A percentile compares a stretch with the other conserved stretches of the same genome.
These are phyloP conservation scores for Chorisops tibialis DNA, from an alignment of 2,888 invertebrate genomes.

Conservation along the genomic window DNA sequence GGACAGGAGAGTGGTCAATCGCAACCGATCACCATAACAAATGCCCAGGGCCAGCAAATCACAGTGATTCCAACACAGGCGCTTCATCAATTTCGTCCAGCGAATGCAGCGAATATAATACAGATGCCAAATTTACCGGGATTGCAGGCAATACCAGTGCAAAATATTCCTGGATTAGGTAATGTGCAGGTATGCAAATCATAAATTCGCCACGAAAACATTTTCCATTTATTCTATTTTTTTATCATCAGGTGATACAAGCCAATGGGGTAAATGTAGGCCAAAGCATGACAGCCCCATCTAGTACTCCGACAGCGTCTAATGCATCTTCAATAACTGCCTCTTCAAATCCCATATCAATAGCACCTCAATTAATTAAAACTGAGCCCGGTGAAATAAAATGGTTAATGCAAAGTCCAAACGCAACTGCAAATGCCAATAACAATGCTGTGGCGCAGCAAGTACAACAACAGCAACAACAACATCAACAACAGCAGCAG, in stretches of 20 bases:
- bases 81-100: constrained; percentile 52
- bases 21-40: constrained; percentile 70
- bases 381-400: constrained; percentile 47
- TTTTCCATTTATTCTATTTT: constrained; percentile 41
- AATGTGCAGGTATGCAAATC: constrained; percentile 67
- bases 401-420: constrained; percentile 32
- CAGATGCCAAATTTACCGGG: constrained; percentile 48
- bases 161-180: constrained; percentile 73
- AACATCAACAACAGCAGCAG: constrained; percentile 41
- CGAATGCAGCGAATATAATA: constrained; percentile 41
- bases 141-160: constrained; percentile 44
- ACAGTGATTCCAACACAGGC: constrained; percentile 76
- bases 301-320: constrained; percentile 41
- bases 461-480: constrained; percentile 46
- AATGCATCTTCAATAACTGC: constrained; percentile 35
- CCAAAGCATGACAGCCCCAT: constrained; percentile 41
- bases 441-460: constrained; percentile 42
- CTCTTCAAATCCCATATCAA: constrained; percentile 43
- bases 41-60: constrained; percentile 75
- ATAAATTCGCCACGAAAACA: constrained; percentile 56
- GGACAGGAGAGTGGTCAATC: constrained; percentile 45
- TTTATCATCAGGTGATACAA: constrained; percentile 53
- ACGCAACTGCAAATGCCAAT: constrained; percentile 38
- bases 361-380: constrained; percentile 38
- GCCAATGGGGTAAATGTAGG: constrained; percentile 53